Evolutionary conservation across 2,888 invertebrate genomes (phyloP).

Genomic region (Carcina quercana): DNA sequence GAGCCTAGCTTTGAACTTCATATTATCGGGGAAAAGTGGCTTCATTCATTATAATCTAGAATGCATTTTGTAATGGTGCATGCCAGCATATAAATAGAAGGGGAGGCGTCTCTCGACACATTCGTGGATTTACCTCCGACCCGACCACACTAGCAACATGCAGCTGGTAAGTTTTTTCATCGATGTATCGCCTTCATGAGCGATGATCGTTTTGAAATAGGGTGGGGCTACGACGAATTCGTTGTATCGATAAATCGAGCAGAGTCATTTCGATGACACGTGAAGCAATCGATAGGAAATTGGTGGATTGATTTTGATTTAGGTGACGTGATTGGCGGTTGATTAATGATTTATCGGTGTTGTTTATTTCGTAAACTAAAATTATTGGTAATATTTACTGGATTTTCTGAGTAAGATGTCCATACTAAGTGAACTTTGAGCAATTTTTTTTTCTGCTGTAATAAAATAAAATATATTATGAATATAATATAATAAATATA

Average conservation of each 20-base stretch:
- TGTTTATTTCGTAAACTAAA: no score
- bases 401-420: no score
- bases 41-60: conserved; percentile 38
- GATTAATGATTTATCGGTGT: background rate
- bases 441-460: no score
- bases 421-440: no score
- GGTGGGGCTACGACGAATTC: background rate
- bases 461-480: no score
- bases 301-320: no score
- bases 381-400: no score
- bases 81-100: conserved; percentile 45
- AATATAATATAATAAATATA: no score
- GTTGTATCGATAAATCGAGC: background rate
- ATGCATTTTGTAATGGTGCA: conserved; percentile 53
- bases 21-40: conserved; percentile 6
- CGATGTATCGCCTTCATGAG: conserved; percentile 12
- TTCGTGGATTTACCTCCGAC: conserved; percentile 57
- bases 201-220: conserved; percentile 1
- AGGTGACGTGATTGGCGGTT: background rate
- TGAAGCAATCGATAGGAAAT: no score
- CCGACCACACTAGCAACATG: conserved; percentile 43
- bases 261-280: no score
- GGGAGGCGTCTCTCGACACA: conserved; percentile 36
- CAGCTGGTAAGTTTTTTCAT: conserved; percentile 53
- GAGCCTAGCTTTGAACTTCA: conserved; percentile 1